phyloP scores from a whole-genome alignment of 2,113 vertebrate species.

The Struthidea cinerea region DNA sequence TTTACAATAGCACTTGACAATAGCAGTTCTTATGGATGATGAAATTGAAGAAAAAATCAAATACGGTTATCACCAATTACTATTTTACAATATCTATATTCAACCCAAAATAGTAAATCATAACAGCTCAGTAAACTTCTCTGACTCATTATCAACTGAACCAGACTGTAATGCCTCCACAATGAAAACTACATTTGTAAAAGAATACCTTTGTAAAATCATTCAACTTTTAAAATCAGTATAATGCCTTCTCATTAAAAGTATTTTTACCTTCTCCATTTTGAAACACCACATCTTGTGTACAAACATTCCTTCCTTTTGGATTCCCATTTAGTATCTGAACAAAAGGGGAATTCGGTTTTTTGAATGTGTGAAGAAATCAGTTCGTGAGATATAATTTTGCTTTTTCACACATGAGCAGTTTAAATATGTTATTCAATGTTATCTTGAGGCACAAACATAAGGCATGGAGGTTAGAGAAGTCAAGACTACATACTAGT shows the following conservation, averaged over 20 bases:
- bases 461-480: conserved; percentile 50
- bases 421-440: conserved; percentile 58
- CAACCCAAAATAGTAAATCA: not conserved
- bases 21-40: not conserved
- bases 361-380: conserved; percentile 11
- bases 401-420: conserved; percentile 35
- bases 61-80: not conserved
- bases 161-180: not conserved
- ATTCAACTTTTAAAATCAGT: not conserved
- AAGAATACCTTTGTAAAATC: not conserved
- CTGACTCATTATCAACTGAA: conserved; percentile 21
- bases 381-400: conserved; percentile 30
- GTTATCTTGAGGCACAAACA: conserved; percentile 60
- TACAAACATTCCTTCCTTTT: not conserved
- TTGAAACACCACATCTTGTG: not conserved
- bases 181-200: not conserved
- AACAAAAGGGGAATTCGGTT: not conserved
- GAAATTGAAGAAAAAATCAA: not conserved
- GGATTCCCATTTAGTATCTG: not conserved
- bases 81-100: not conserved
- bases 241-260: not conserved
- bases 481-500: not conserved
- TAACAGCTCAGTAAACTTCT: conserved; percentile 19
- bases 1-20: not conserved
- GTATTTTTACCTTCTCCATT: not conserved